Conservation (phyloP, 2,888 invertebrate species). For the Lasioglossum pauxillum region DNA sequence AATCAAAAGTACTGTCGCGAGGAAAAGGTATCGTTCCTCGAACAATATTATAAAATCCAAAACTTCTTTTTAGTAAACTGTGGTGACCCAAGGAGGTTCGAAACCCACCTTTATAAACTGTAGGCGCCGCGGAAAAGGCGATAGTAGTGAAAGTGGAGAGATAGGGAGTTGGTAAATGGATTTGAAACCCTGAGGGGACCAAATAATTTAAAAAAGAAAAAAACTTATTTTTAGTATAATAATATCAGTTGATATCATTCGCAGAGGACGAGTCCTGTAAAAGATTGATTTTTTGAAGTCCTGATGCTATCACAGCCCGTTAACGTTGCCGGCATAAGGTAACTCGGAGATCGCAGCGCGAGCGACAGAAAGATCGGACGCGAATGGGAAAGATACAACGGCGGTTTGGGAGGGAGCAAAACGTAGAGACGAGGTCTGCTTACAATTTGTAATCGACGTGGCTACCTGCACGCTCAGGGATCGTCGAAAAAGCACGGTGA, state of each 20-base stretch:
- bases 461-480: slow-evolving; percentile 74
- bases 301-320: background rate
- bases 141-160: no score
- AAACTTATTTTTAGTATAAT: no score
- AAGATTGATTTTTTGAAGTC: background rate
- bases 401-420: background rate
- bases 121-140: no score
- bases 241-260: background rate
- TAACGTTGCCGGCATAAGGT: background rate
- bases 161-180: no score
- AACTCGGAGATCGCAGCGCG: background rate
- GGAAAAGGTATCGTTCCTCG: no score
- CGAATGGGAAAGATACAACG: background rate
- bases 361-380: slow-evolving; percentile 1
- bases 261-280: background rate
- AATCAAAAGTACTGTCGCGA: no score
- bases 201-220: no score
- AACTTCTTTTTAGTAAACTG: no score
- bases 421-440: slow-evolving; percentile 68
- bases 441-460: slow-evolving; percentile 80
- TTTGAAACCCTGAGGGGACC: no score
- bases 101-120: no score
- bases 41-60: no score
- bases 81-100: no score
- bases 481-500: slow-evolving; percentile 75